Percentiles rank a stretch among this genome's conserved stretches.
phyloP scores from a whole-genome alignment of 2,888 invertebrate species.

The Scelioninae gen. 1 region DNA sequence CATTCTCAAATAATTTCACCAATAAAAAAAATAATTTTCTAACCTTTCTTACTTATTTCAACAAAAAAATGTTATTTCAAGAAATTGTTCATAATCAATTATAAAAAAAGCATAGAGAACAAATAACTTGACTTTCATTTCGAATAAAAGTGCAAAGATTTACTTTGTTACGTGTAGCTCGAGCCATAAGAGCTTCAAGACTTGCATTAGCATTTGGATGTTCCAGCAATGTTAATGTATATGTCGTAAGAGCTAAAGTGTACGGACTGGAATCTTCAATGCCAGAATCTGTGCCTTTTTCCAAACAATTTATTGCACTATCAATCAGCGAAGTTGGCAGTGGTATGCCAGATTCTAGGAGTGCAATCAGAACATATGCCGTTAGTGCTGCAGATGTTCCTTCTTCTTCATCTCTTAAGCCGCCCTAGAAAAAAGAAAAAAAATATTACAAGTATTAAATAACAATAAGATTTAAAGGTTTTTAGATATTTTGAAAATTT shows the following conservation, averaged over 20 bases:
- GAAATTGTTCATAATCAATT: no score
- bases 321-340: conserved; percentile 85
- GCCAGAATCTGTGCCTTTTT: conserved; percentile 79
- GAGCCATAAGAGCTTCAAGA: conserved; percentile 83
- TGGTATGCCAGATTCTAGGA: conserved; percentile 86
- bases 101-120: no score
- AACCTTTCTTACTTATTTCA: no score
- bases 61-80: no score
- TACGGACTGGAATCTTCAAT: conserved; percentile 84
- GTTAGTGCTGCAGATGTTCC: conserved; percentile 87
- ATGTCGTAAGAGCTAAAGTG: conserved; percentile 85
- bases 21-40: not conserved
- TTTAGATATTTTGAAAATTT: no score
- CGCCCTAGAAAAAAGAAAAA: conserved; percentile 73
- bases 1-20: not conserved
- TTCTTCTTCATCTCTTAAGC: conserved; percentile 77
- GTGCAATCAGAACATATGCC: conserved; percentile 88
- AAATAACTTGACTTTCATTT: no score
- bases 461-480: no score
- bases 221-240: conserved; percentile 85
- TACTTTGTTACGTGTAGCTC: conserved; percentile 83
- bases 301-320: conserved; percentile 87
- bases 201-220: conserved; percentile 84
- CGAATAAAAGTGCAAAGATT: no score
- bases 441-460: not conserved